These are phyloP conservation scores for Limnothrissa miodon DNA, from an alignment of 2,113 vertebrate species.

Conservation along the genomic window DNA sequence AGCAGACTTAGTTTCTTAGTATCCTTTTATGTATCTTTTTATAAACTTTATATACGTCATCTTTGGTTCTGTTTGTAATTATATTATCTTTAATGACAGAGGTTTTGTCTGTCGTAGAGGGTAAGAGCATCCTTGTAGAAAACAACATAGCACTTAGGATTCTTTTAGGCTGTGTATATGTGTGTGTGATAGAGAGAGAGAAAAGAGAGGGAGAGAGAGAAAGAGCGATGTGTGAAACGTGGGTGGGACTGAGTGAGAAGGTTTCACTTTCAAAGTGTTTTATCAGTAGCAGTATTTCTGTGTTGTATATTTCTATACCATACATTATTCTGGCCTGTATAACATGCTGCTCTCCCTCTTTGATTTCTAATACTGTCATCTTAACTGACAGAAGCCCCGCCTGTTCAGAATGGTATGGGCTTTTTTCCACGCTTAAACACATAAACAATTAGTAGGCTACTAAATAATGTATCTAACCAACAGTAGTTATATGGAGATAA, in stretches of 20 bases:
- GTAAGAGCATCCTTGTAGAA: not conserved
- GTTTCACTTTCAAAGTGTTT: too few relatives aligned
- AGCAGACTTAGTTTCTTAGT: too few relatives aligned
- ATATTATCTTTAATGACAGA: not conserved
- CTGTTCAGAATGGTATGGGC: not conserved
- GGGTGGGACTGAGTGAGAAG: not conserved
- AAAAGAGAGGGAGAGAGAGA: too few relatives aligned
- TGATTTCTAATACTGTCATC: slow-evolving; percentile 5
- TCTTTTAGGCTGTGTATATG: not conserved
- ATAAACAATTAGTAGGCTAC: not conserved
- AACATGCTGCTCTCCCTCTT: not conserved
- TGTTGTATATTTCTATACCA: not conserved
- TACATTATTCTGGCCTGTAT: too few relatives aligned
- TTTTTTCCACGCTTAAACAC: not conserved
- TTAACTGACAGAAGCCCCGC: not conserved
- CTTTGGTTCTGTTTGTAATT: not conserved
- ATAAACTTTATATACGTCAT: not conserved
- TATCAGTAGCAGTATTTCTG: too few relatives aligned
- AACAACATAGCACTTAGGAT: too few relatives aligned
- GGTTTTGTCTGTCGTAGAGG: not conserved
- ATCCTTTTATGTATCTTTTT: too few relatives aligned
- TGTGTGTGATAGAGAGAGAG: not conserved
- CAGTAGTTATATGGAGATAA: not conserved
- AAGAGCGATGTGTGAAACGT: too few relatives aligned
- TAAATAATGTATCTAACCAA: not conserved